Conservation (phyloP, 1,140 invertebrate genomes). For the Aricia agestis region DNA sequence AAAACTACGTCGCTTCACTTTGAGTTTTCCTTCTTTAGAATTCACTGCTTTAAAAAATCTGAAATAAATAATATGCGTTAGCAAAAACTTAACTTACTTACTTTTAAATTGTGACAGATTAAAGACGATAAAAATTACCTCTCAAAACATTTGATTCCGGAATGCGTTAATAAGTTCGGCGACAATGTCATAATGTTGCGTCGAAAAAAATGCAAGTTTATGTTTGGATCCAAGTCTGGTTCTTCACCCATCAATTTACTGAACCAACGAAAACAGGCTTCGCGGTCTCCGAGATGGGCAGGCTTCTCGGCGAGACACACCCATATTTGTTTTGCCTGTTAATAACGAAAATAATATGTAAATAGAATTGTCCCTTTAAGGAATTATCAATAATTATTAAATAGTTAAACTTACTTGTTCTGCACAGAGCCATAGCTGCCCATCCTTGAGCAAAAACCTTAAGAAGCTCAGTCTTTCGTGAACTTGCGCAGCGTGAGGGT, state of each 20-base stretch:
- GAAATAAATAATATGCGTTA: conserved; percentile 33
- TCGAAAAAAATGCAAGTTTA: conserved; percentile 97
- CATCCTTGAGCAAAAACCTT: conserved; percentile 93
- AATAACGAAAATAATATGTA: background rate
- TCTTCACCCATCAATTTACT: conserved; percentile 99
- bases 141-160: conserved; percentile 92
- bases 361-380: background rate
- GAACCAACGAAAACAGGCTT: conserved; percentile 99
- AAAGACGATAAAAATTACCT: conserved; percentile 44
- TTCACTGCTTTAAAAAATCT: conserved; percentile 98
- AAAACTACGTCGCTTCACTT: conserved; percentile 88
- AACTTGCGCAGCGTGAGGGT: conserved; percentile 94
- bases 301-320: conserved; percentile 95
- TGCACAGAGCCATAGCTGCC: conserved; percentile 96
- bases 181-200: conserved; percentile 95
- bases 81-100: conserved; percentile 12
- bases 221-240: conserved; percentile 96
- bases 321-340: conserved; percentile 95
- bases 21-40: conserved; percentile 94
- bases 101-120: background rate
- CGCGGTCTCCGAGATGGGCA: conserved; percentile 93
- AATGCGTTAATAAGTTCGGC: conserved; percentile 93
- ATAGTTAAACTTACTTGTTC: conserved; percentile 80
- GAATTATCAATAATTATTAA: background rate
- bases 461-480: conserved; percentile 96